Evolutionary conservation across 2,797 vertebrate species (phyloP).

Genomic region (Anguilla marmorata): DNA sequence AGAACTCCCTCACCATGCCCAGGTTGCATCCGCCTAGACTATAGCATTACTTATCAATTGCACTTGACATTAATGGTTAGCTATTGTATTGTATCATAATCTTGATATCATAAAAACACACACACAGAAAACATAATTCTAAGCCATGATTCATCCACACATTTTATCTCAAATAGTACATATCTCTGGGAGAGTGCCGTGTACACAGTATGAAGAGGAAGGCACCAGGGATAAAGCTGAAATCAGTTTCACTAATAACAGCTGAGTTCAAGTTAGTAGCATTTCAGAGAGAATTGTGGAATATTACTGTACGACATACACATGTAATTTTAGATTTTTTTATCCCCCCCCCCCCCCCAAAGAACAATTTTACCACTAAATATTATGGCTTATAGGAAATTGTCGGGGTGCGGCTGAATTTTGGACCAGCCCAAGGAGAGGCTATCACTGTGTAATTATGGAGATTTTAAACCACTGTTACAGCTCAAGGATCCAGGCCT

Average conservation of each 20-base stretch:
- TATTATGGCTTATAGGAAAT: slow-evolving; percentile 57
- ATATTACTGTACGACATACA: not conserved
- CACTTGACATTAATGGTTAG: too few relatives aligned
- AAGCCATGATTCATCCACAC: not conserved
- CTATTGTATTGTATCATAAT: too few relatives aligned
- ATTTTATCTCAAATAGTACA: not conserved
- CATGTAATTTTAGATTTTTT: not conserved
- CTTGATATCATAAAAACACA: too few relatives aligned
- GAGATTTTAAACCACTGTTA: slow-evolving; percentile 64
- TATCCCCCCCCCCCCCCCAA: not conserved
- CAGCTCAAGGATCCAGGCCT: slow-evolving; percentile 67
- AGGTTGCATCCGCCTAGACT: too few relatives aligned
- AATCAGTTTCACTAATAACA: not conserved
- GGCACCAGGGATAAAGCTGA: not conserved
- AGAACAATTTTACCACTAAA: slow-evolving; percentile 24
- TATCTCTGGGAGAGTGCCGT: not conserved
- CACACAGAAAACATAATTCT: not conserved
- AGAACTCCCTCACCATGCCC: too few relatives aligned
- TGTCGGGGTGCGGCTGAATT: slow-evolving; percentile 58
- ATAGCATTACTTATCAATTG: too few relatives aligned
- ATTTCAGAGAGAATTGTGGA: not conserved
- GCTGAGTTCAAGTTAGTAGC: not conserved
- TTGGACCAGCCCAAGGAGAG: slow-evolving; percentile 59
- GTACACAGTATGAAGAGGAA: not conserved
- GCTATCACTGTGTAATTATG: slow-evolving; percentile 67